Conservation (phyloP, 2,797 vertebrate species). For the Anabas testudineus region DNA sequence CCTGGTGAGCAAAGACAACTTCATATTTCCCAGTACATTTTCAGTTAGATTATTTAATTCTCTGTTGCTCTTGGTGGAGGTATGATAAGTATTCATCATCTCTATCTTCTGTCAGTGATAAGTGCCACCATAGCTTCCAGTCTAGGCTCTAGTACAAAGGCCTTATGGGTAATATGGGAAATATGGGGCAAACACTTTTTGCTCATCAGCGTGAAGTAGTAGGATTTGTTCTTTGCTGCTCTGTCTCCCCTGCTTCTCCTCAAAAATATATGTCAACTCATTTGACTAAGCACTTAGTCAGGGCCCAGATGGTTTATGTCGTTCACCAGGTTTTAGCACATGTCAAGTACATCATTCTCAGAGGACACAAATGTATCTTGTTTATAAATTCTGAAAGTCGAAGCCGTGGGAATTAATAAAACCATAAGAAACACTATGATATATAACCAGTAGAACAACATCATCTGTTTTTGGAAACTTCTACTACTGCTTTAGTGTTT, state of each 20-base stretch:
- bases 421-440: not conserved
- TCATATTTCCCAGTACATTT: not conserved
- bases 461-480: no score
- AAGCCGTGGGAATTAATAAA: not conserved
- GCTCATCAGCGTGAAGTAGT: constrained; percentile 27
- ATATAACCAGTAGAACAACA: not conserved
- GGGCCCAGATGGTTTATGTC: constrained; percentile 39
- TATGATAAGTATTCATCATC: not conserved
- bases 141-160: not conserved
- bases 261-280: constrained; percentile 21
- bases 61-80: not conserved
- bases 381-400: constrained; percentile 3
- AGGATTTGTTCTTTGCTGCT: constrained; percentile 28
- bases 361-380: constrained; percentile 10
- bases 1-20: constrained; percentile 69
- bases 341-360: constrained; percentile 23
- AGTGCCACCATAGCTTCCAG: not conserved
- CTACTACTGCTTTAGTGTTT: no score
- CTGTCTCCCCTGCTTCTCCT: constrained; percentile 7
- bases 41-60: no score
- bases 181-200: constrained; percentile 26
- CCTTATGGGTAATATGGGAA: no score
- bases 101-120: not conserved
- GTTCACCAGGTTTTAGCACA: constrained; percentile 28
- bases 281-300: constrained; percentile 53